Evolutionary conservation across 2,797 vertebrate genomes (phyloP).

Genomic region (Crenichthys baileyi): DNA sequence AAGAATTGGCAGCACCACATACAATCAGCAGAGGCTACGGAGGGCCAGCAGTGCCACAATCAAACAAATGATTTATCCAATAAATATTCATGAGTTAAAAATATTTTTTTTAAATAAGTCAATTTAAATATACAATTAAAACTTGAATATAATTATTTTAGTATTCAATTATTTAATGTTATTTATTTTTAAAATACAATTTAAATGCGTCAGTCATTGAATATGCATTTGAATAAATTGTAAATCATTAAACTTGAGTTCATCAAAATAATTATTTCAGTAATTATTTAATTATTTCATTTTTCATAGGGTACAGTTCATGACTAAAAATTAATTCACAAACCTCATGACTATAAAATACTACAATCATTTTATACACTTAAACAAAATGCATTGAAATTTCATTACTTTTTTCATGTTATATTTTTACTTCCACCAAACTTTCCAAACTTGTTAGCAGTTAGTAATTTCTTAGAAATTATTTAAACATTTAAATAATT

Average conservation of each 20-base stretch:
- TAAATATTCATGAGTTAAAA: neutral
- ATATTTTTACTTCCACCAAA: neutral
- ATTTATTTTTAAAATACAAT: neutral
- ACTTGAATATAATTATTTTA: neutral
- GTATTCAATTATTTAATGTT: neutral
- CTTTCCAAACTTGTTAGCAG: neutral
- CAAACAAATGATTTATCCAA: neutral
- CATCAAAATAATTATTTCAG: neutral
- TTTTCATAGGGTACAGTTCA: neutral
- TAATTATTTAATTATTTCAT: neutral
- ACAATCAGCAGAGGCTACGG: conserved; percentile 49
- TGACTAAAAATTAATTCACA: neutral
- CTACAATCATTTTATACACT: neutral
- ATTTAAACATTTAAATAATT: no score
- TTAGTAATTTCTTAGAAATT: neutral
- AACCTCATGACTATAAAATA: neutral
- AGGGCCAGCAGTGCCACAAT: neutral
- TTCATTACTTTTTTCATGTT: neutral
- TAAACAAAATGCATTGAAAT: neutral
- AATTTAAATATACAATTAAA: no score
- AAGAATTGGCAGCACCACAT: conserved; percentile 72
- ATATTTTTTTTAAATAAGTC: no score
- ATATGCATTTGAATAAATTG: neutral
- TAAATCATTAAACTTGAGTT: neutral
- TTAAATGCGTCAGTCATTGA: neutral